These are phyloP conservation scores for Poecilia picta DNA, from an alignment of 2,797 vertebrate species.

Conservation along the genomic window DNA sequence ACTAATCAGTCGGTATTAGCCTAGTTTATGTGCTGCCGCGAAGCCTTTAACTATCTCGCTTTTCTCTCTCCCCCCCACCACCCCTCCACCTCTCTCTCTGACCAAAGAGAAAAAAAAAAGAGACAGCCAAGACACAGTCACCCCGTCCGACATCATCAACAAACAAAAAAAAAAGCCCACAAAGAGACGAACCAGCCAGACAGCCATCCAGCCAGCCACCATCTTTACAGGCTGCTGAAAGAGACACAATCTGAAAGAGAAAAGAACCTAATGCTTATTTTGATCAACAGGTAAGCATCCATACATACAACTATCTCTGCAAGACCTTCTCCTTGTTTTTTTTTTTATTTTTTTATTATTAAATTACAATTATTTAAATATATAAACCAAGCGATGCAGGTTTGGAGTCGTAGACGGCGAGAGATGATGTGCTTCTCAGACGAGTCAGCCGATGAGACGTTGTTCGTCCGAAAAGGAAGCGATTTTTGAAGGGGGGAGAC, in stretches of 20 bases:
- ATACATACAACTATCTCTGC: conserved; percentile 28
- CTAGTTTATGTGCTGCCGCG: conserved; percentile 54
- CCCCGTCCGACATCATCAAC: conserved; percentile 78
- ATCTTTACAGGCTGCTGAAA: conserved; percentile 77
- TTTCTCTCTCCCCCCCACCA: conserved; percentile 60
- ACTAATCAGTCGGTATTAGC: conserved; percentile 58
- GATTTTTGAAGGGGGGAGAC: conserved; percentile 26
- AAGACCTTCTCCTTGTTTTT: background rate
- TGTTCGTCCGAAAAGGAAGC: conserved; percentile 28
- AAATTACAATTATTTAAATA: background rate
- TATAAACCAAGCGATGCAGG: conserved; percentile 41
- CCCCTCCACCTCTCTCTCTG: conserved; percentile 64
- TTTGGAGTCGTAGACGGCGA: conserved; percentile 47
- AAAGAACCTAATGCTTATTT: conserved; percentile 69
- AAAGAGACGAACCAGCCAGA: conserved; percentile 48
- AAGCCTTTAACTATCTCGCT: conserved; percentile 66
- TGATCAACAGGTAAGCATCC: conserved; percentile 81
- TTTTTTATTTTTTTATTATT: background rate
- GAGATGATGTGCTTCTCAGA: conserved; percentile 49
- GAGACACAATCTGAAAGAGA: conserved; percentile 60
- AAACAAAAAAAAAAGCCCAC: conserved; percentile 69
- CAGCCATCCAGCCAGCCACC: conserved; percentile 72
- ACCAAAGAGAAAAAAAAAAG: conserved; percentile 62
- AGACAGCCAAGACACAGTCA: conserved; percentile 75
- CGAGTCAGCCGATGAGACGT: conserved; percentile 23